Conservation (phyloP, 1,140 invertebrate genomes). For the Hyphantria cunea region DNA sequence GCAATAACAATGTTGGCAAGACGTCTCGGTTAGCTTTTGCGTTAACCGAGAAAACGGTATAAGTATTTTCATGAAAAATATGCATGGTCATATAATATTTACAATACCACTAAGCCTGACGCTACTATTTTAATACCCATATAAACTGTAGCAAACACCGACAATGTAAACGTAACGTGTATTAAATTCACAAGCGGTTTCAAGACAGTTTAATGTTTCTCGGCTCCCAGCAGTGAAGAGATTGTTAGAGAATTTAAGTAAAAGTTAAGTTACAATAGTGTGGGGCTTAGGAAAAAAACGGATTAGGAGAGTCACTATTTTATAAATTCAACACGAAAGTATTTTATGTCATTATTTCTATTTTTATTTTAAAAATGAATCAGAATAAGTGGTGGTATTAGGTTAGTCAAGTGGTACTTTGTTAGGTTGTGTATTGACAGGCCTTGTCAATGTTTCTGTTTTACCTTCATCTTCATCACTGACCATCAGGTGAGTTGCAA, state of each 20-base stretch:
- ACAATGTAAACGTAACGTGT: slow-evolving; percentile 10
- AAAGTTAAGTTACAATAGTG: too few species aligned
- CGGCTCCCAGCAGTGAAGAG: slow-evolving; percentile 9
- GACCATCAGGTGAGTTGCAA: too few species aligned
- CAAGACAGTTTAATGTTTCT: slow-evolving; percentile 17
- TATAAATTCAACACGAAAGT: too few species aligned
- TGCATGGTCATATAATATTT: background rate
- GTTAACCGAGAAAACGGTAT: background rate
- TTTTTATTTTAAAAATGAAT: too few species aligned
- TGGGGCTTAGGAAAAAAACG: too few species aligned
- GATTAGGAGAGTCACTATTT: too few species aligned
- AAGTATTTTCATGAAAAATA: background rate
- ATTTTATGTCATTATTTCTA: too few species aligned
- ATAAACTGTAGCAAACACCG: background rate
- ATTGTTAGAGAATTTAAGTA: slow-evolving; percentile 18
- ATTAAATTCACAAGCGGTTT: slow-evolving; percentile 22
- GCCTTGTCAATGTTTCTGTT: too few species aligned
- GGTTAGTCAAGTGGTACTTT: too few species aligned
- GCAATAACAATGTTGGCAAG: slow-evolving; percentile 10
- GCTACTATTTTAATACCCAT: slow-evolving; percentile 1
- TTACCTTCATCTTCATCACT: too few species aligned
- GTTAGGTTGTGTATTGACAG: too few species aligned
- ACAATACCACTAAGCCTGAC: background rate
- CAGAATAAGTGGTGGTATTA: too few species aligned
- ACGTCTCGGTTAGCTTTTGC: slow-evolving; percentile 37